phyloP scores from a whole-genome alignment of 2,888 invertebrate genomes.

The Cantharis rustica region DNA sequence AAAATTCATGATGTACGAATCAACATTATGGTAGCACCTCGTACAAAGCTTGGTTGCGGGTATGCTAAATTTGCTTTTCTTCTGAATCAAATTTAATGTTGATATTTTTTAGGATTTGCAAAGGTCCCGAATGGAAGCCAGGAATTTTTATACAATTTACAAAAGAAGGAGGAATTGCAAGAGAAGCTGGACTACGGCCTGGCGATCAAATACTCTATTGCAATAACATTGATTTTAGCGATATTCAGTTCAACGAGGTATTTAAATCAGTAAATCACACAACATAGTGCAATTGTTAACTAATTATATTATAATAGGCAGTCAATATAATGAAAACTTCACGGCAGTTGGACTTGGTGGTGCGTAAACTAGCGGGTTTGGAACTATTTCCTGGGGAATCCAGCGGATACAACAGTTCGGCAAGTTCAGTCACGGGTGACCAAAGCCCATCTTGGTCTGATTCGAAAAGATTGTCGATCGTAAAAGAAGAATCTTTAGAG shows the following conservation, averaged over 20 bases:
- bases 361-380: slow-evolving; percentile 78
- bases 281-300: neutral
- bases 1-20: slow-evolving; percentile 71
- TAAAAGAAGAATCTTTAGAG: slow-evolving; percentile 72
- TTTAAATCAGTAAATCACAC: neutral
- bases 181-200: slow-evolving; percentile 84
- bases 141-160: slow-evolving; percentile 91
- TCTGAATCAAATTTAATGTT: slow-evolving; percentile 3
- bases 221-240: slow-evolving; percentile 79
- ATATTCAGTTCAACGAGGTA: slow-evolving; percentile 81
- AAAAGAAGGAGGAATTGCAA: slow-evolving; percentile 85
- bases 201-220: slow-evolving; percentile 92
- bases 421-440: slow-evolving; percentile 80
- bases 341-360: slow-evolving; percentile 74
- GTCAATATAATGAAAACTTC: slow-evolving; percentile 80
- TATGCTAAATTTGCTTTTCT: slow-evolving; percentile 50
- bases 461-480: slow-evolving; percentile 70
- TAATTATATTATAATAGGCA: slow-evolving; percentile 60
- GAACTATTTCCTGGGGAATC: slow-evolving; percentile 83
- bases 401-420: slow-evolving; percentile 82
- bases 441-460: slow-evolving; percentile 72
- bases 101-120: slow-evolving; percentile 67
- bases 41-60: slow-evolving; percentile 85
- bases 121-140: slow-evolving; percentile 84
- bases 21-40: slow-evolving; percentile 79